Base-by-base conservation (phyloP, 30 jellyfish, hydroid and myxozoan genomes). In the Clytia hemisphaerica region DNA sequence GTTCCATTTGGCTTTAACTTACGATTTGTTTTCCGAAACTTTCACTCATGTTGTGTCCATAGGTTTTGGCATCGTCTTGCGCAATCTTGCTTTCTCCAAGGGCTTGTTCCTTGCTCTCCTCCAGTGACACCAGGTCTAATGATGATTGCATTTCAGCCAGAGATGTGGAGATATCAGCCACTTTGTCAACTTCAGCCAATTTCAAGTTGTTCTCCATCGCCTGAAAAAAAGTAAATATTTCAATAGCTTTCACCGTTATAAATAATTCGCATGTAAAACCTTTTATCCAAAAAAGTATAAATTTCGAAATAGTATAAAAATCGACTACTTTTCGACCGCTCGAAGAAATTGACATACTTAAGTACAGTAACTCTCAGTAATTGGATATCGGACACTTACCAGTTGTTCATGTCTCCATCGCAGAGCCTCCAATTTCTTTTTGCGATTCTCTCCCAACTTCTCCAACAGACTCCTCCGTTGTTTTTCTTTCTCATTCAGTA, bases 191-290 rank as follows among this genome's bases (percentile, higher is more conserved):
- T 30, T 70, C 92, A 53, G 83, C 94, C 22, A 86, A 79, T 47
- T 78, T 73, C 36, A 86, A 53, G 59, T 86, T 85, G 75, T 86
- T 82, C 58, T 78, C 72, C 71, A 76, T 30, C 1, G 96, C 96
- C 96, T 86, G 58, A 0, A 14, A 45, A 71, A 71, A 6, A 2
- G 34, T 9, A 37, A 22, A 10, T 10, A 10, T 15, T 7, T 10
- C 15, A 51, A 42, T 9, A n/a, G 15, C n/a, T n/a, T n/a, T n/a
- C n/a, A n/a, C n/a, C n/a, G n/a, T n/a, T n/a, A n/a, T n/a, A n/a
- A n/a, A n/a, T n/a, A n/a, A n/a, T n/a, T n/a, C n/a, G n/a, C n/a
- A n/a, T n/a, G n/a, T n/a, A n/a, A n/a, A n/a, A n/a, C n/a, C n/a
- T n/a, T n/a, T n/a, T n/a, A n/a, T n/a, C n/a, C n/a, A n/a, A n/a